A percentile compares a stretch with the other conserved stretches of the same genome.
Conservation (phyloP, 2,888 invertebrate genomes). For the Tipula confusa region DNA sequence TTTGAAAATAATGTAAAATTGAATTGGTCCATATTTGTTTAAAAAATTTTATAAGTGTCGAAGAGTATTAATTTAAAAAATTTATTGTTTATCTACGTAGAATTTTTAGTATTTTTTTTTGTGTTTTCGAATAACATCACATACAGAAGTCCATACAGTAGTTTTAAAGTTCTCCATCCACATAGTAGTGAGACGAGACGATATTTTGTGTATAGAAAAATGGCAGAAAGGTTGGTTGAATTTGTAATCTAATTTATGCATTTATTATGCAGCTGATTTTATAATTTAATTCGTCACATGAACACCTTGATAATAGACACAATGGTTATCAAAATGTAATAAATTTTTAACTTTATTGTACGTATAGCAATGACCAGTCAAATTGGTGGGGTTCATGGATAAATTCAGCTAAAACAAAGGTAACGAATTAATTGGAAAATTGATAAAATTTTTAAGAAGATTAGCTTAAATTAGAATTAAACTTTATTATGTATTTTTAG, state of each 20-base stretch:
- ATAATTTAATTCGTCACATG: background rate
- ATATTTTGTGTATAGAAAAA: background rate
- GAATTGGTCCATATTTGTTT: background rate
- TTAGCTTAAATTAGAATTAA: conserved; percentile 4
- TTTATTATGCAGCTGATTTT: background rate
- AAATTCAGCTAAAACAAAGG: conserved; percentile 57
- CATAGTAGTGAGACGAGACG: background rate
- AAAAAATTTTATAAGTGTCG: background rate
- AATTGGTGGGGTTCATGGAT: conserved; percentile 61
- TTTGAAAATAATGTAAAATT: background rate
- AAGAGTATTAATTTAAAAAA: background rate
- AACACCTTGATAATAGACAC: background rate
- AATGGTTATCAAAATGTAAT: background rate
- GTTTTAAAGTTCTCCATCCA: background rate
- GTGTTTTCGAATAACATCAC: background rate
- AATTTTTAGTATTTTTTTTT: too few species aligned
- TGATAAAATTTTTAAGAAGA: background rate
- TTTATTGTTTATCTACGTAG: background rate
- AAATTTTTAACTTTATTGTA: background rate
- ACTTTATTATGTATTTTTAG: conserved; percentile 49
- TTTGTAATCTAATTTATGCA: background rate
- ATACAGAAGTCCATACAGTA: too few species aligned
- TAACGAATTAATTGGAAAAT: conserved; percentile 38
- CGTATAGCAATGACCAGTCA: conserved; percentile 7
- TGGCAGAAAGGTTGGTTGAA: background rate